These are phyloP conservation scores for Dreissena rostriformis DNA, from an alignment of 1,140 invertebrate genomes.

Conservation along the genomic window DNA sequence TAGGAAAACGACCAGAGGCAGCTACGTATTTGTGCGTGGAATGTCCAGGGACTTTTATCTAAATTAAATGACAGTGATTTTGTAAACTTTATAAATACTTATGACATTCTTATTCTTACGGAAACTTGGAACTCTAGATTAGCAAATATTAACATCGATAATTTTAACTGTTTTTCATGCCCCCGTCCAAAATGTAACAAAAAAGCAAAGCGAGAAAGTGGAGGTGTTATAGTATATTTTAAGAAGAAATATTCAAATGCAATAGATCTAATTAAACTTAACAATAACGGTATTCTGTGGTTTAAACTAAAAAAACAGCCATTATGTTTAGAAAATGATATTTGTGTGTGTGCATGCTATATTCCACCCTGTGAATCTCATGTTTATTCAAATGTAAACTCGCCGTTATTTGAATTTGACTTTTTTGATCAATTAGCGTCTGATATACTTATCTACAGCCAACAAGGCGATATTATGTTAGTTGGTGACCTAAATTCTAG, in stretches of 20 bases:
- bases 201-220: background rate
- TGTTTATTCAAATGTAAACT: background rate
- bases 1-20: background rate
- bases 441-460: background rate
- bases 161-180: background rate
- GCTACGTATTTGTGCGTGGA: background rate
- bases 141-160: background rate
- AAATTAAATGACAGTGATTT: background rate
- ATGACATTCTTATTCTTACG: background rate
- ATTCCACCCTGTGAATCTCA: slow-evolving; percentile 1
- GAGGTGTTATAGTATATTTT: background rate
- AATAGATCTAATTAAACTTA: background rate
- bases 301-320: background rate
- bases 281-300: background rate
- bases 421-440: background rate
- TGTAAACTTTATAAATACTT: background rate
- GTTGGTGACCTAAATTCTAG: background rate
- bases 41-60: background rate
- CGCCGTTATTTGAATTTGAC: background rate
- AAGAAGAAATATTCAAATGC: background rate
- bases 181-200: background rate
- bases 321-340: background rate
- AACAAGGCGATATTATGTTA: background rate
- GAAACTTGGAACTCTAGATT: background rate
- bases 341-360: slow-evolving; percentile 6